Percentiles rank a stretch among this genome's conserved stretches.
These are phyloP conservation scores for Scolanthus callimorphus DNA, from an alignment of 92 coral and sea anemone genomes.

Conservation along the genomic window DNA sequence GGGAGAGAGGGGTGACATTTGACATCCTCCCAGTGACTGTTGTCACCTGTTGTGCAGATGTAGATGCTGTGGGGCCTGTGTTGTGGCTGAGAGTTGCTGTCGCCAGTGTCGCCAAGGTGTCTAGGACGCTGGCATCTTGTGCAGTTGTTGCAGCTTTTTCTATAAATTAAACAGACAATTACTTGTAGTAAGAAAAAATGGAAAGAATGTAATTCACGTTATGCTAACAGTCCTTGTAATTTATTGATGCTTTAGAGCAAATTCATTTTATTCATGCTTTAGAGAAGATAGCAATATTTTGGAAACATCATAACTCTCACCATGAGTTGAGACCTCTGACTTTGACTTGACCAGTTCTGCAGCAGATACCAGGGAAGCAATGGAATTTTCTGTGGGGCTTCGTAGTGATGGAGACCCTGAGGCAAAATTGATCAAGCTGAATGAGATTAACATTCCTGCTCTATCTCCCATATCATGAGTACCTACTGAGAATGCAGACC, in stretches of 20 bases:
- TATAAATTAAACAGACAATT: no score
- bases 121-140: slow-evolving; percentile 93
- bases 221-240: no score
- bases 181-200: background rate
- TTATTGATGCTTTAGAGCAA: no score
- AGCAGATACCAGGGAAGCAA: slow-evolving; percentile 96
- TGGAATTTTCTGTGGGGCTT: slow-evolving; percentile 87
- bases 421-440: no score
- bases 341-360: slow-evolving; percentile 92
- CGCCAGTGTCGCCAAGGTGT: slow-evolving; percentile 95
- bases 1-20: slow-evolving; percentile 80
- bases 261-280: no score
- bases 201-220: no score
- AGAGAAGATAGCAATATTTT: no score
- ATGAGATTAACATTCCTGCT: no score
- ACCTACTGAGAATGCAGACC: no score
- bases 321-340: slow-evolving; percentile 41
- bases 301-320: no score
- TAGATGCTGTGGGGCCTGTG: slow-evolving; percentile 71
- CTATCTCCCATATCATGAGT: no score
- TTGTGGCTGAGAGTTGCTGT: slow-evolving; percentile 91
- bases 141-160: slow-evolving; percentile 55
- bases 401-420: slow-evolving; percentile 80
- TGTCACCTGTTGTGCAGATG: slow-evolving; percentile 76
- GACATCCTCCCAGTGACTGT: slow-evolving; percentile 63